A percentile compares a stretch with the other conserved stretches of the same genome.
These are phyloP conservation scores for Chymomyza procnemis DNA, from an alignment of 2,888 invertebrate genomes.

Conservation along the genomic window DNA sequence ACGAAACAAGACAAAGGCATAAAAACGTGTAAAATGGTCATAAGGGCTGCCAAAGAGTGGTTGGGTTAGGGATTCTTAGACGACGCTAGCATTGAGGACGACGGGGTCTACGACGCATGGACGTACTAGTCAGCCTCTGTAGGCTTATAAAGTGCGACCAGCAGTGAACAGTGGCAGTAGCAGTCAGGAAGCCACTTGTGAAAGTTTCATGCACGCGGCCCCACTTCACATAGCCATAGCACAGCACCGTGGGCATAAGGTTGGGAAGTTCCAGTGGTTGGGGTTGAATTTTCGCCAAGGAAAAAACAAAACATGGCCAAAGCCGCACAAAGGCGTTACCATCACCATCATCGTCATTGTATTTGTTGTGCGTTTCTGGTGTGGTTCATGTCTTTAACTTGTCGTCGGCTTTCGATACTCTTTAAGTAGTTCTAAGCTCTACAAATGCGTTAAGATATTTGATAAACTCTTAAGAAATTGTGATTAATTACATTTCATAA, in stretches of 20 bases:
- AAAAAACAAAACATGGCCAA: not conserved
- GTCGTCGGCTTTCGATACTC: not conserved
- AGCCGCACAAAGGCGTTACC: slow-evolving; percentile 1
- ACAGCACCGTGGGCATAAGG: slow-evolving; percentile 26
- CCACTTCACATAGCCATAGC: slow-evolving; percentile 74
- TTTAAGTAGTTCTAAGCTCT: not conserved
- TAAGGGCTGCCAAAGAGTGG: not conserved
- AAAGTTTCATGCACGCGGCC: slow-evolving; percentile 74
- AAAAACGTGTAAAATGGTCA: slow-evolving; percentile 67
- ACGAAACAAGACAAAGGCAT: slow-evolving; percentile 68
- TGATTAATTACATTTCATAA: not conserved
- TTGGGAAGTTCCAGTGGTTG: not conserved
- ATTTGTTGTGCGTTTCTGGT: not conserved
- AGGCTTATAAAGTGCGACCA: slow-evolving; percentile 68
- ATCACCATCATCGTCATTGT: not conserved
- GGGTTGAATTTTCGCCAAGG: not conserved
- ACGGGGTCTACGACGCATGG: not conserved
- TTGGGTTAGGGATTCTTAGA: not conserved
- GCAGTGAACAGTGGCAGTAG: slow-evolving; percentile 22
- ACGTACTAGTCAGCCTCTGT: slow-evolving; percentile 15
- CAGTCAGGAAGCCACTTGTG: slow-evolving; percentile 71
- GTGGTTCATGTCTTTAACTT: not conserved
- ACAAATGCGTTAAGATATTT: not conserved
- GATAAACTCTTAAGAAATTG: slow-evolving; percentile 28
- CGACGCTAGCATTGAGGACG: not conserved